phyloP scores from a whole-genome alignment of 2,113 vertebrate genomes.

The Corythornis cristatus region DNA sequence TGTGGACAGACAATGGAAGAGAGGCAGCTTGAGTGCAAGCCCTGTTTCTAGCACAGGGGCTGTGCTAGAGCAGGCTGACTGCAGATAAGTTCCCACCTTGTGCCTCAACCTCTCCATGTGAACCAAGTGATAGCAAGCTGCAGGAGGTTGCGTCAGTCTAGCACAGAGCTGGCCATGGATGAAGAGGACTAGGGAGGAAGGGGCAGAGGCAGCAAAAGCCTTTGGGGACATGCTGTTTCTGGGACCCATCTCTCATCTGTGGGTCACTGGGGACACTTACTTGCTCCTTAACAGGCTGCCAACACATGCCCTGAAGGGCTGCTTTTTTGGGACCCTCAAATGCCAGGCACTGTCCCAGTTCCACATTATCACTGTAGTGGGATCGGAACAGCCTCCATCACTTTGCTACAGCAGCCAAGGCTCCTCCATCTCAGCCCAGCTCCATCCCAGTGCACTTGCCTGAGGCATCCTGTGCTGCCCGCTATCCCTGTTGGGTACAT shows the following conservation, averaged over 20 bases:
- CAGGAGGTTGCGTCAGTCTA: not conserved
- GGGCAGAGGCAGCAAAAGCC: not conserved
- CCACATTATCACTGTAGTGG: not conserved
- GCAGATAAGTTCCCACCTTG: accelerated
- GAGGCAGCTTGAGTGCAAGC: not conserved
- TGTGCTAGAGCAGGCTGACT: not conserved
- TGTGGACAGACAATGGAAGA: not conserved
- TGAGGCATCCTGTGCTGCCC: accelerated
- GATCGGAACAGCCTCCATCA: not conserved
- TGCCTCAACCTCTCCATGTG: not conserved
- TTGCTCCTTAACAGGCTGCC: not conserved
- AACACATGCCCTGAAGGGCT: not conserved
- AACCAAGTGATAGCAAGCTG: not conserved
- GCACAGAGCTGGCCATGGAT: accelerated
- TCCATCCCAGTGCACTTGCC: accelerated
- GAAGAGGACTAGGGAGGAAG: not conserved
- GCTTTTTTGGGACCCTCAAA: not conserved
- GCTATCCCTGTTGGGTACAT: not conserved
- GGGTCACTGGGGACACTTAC: not conserved
- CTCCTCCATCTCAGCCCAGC: not conserved
- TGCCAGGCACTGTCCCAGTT: not conserved
- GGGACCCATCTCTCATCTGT: not conserved
- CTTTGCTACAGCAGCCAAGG: not conserved
- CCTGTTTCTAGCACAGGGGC: too few species aligned
- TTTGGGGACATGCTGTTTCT: not conserved